Evolutionary conservation across 2,888 invertebrate species (phyloP), one percentile per base, ranked within the genome.

Genomic region (Encarsia formosa): DNA sequence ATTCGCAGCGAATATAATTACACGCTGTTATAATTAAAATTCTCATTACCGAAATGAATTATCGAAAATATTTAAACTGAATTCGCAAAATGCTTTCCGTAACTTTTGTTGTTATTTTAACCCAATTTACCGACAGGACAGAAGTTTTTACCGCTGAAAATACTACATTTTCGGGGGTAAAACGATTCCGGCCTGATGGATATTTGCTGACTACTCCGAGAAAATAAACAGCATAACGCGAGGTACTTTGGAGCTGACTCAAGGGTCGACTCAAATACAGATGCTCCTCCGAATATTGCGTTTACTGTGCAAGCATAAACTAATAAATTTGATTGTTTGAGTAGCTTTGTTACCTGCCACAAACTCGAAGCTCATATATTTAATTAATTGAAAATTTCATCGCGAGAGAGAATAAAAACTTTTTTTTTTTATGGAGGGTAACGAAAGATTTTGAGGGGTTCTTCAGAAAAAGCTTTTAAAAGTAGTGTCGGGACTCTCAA

Each of bases 291-390:
- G 18, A 48, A 49, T 49, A 32, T 45, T 41, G 39, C 41, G 16
- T 39, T 34, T 39, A 39, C 41, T 24, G 31, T 15, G 24, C 29
- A 40, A 53, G 45, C 45, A 53, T 40, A 53, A 45, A 45, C 45
- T 49, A 49, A 53, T 49, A 49, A 53, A 49, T 45, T 45, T 41
- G 45, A 43, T 53, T 53, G 45, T 49, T 45, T 37, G 45, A 49
- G 35, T 31, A 31, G 40, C 40, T 49, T 53, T 53, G 53, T 45
- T 40, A 24, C 15, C 23, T 29, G 40, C 43, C 19, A 35, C 26
- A 20, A 40, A 35, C 40, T 44, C 20, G 39, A 29, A 22, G 19
- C 26, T 43, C 15, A 5, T 13, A 26, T 5, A 26, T 8, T 4
- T 32, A 5, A 8, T 15, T 5, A 13, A 13, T 15, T 32, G 5